A percentile compares a stretch with the other conserved stretches of the same genome.
Evolutionary conservation across 2,888 invertebrate genomes (phyloP).

Genomic region (Ditula angustiorana): DNA sequence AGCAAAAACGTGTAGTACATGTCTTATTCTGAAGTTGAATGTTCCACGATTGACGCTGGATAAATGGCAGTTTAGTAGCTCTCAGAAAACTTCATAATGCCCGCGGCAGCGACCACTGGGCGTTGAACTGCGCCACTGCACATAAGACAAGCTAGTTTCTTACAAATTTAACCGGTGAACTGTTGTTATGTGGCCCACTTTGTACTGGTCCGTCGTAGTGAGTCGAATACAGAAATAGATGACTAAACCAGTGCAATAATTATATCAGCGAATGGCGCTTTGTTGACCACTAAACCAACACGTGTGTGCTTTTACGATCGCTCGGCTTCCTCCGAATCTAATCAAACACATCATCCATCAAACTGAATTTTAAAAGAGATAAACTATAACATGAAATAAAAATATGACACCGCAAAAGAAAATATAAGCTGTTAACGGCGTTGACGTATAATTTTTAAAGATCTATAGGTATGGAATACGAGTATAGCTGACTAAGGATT

Average conservation of each 20-base stretch:
- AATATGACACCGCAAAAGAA: slow-evolving; percentile 56
- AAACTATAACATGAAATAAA: slow-evolving; percentile 43
- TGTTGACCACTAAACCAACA: slow-evolving; percentile 66
- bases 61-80: slow-evolving; percentile 13
- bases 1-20: slow-evolving; percentile 29
- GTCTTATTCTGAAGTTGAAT: slow-evolving; percentile 7
- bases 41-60: slow-evolving; percentile 8
- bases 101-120: not conserved
- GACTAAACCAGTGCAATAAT: slow-evolving; percentile 77
- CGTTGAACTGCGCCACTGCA: not conserved
- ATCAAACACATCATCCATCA: slow-evolving; percentile 27
- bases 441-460: slow-evolving; percentile 6
- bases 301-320: slow-evolving; percentile 58
- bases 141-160: not conserved
- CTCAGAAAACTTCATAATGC: slow-evolving; percentile 23
- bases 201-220: slow-evolving; percentile 50
- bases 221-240: slow-evolving; percentile 75
- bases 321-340: slow-evolving; percentile 28
- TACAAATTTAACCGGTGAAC: not conserved
- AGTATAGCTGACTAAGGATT: slow-evolving; percentile 38
- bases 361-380: not conserved
- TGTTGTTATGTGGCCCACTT: not conserved
- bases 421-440: slow-evolving; percentile 27
- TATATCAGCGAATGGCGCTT: slow-evolving; percentile 78
- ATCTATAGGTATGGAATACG: slow-evolving; percentile 33